These are phyloP conservation scores for Gopherus flavomarginatus DNA, from an alignment of 2,113 vertebrate species.

Conservation along the genomic window DNA sequence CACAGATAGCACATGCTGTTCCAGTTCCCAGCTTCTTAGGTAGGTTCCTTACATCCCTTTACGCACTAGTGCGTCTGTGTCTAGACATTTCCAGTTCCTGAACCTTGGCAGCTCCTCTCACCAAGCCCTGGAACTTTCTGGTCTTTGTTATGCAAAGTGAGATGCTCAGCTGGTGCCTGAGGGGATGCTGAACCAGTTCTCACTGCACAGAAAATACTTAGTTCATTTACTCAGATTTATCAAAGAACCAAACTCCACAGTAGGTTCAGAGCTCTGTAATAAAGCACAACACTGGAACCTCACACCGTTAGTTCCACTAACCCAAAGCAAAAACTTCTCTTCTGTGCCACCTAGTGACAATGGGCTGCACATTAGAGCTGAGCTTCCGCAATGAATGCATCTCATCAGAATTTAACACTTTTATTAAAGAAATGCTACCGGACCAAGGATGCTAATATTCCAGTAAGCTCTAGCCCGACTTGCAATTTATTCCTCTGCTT, in stretches of 20 bases:
- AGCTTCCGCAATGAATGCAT: neutral
- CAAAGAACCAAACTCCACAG: neutral
- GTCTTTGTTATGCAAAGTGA: neutral
- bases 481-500: neutral
- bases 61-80: too few relatives aligned
- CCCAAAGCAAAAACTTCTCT: neutral
- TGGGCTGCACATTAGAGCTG: neutral
- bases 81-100: neutral
- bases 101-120: neutral
- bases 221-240: neutral
- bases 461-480: neutral
- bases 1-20: accelerated
- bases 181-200: neutral
- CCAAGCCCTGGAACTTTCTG: neutral
- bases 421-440: neutral
- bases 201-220: neutral
- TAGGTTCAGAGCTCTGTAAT: neutral
- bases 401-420: neutral
- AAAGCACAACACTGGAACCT: neutral
- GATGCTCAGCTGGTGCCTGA: neutral
- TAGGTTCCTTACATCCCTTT: too few relatives aligned
- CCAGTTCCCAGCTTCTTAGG: neutral
- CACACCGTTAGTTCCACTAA: too few relatives aligned
- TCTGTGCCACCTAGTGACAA: neutral
- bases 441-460: neutral